These are phyloP conservation scores for Pangasius djambal DNA, from an alignment of 2,797 vertebrate genomes.

Conservation along the genomic window DNA sequence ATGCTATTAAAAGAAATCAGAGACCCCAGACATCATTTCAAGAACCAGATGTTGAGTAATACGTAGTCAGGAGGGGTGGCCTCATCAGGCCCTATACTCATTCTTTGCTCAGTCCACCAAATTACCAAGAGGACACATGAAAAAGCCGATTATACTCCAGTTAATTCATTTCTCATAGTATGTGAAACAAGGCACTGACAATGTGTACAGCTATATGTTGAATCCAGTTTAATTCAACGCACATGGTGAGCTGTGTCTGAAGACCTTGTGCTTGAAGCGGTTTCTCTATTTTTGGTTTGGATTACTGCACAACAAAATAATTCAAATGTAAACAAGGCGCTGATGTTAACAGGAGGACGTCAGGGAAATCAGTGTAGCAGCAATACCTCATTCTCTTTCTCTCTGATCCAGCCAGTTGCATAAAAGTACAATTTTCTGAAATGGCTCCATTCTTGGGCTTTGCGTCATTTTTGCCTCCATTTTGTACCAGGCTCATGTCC, in stretches of 20 bases:
- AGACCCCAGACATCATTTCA: not conserved
- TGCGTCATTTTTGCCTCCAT: not conserved
- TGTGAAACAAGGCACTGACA: not conserved
- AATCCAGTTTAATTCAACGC: constrained; percentile 1
- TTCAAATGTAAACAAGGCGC: not conserved
- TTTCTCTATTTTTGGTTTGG: constrained; percentile 16
- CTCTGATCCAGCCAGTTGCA: constrained; percentile 26
- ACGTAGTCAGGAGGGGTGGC: not conserved
- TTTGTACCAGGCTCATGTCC: constrained; percentile 37
- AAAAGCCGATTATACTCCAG: no score
- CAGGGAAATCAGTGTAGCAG: not conserved
- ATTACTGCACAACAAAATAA: not conserved
- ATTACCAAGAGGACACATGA: not conserved
- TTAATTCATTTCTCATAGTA: not conserved
- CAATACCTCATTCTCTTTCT: constrained; percentile 11
- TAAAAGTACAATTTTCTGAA: constrained; percentile 36
- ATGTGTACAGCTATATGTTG: not conserved
- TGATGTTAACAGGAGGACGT: not conserved
- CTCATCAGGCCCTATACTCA: not conserved
- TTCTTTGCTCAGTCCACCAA: not conserved
- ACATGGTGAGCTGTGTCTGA: not conserved
- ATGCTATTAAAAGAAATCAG: not conserved
- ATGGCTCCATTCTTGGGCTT: not conserved
- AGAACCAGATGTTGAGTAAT: not conserved
- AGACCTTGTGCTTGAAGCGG: not conserved